A percentile compares a stretch with the other conserved stretches of the same genome.
These are phyloP conservation scores for Plebejus melissa DNA, from an alignment of 2,888 invertebrate genomes.

Conservation along the genomic window DNA sequence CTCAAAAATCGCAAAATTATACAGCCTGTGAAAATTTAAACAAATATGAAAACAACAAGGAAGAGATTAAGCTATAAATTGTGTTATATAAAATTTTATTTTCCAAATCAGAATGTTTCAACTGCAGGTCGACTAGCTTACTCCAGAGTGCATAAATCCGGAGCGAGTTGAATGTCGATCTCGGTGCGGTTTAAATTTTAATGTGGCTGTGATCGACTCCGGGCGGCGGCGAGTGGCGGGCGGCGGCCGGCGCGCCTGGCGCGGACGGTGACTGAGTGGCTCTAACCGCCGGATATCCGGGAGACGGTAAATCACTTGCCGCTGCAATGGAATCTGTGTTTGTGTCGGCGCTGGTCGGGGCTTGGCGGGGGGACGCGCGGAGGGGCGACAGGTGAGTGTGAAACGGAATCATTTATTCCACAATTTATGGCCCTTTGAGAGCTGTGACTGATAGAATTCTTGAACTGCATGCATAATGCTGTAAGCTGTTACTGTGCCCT, in stretches of 20 bases:
- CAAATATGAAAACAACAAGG: too few relatives aligned
- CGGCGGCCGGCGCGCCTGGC: not conserved
- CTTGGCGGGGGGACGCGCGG: not conserved
- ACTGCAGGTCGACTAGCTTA: not conserved
- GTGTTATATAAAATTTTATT: too few relatives aligned
- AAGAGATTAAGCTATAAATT: too few relatives aligned
- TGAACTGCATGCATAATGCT: not conserved
- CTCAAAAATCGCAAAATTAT: too few relatives aligned
- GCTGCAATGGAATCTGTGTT: not conserved
- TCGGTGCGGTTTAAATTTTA: slow-evolving; percentile 1
- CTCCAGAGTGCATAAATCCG: not conserved
- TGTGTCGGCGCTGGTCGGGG: not conserved
- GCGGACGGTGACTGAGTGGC: not conserved
- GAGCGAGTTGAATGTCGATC: not conserved
- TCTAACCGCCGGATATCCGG: not conserved
- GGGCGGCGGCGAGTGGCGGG: not conserved
- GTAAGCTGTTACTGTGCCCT: not conserved
- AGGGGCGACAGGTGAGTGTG: not conserved
- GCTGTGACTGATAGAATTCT: slow-evolving; percentile 2
- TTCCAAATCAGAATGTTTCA: not conserved
- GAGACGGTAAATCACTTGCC: not conserved
- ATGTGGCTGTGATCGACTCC: not conserved
- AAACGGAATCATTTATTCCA: slow-evolving; percentile 9
- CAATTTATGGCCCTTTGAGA: not conserved
- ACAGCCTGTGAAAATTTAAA: too few relatives aligned